phyloP scores from a whole-genome alignment of 2,797 vertebrate genomes.

The Furcifer pardalis region DNA sequence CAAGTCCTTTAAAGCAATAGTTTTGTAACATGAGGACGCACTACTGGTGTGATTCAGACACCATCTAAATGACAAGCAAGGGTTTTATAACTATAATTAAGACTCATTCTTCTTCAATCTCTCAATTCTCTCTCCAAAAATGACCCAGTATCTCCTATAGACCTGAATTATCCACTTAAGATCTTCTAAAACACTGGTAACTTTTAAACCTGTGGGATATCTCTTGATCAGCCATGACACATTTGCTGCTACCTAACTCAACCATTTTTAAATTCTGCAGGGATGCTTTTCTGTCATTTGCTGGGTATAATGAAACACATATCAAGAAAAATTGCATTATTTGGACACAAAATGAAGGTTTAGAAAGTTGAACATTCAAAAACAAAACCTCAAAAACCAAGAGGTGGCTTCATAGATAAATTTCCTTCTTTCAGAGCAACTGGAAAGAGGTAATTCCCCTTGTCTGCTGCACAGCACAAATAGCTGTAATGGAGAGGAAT shows the following conservation, averaged over 20 bases:
- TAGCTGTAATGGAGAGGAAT: background rate
- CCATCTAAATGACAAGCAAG: too few relatives aligned
- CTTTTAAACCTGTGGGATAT: too few relatives aligned
- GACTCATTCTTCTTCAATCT: too few relatives aligned
- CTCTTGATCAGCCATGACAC: too few relatives aligned
- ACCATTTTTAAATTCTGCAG: background rate
- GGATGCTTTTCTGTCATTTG: background rate
- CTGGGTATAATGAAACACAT: background rate
- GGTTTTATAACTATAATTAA: too few relatives aligned
- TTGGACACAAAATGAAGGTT: conserved; percentile 10
- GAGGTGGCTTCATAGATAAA: background rate
- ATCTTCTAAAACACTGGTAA: too few relatives aligned
- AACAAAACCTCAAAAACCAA: background rate
- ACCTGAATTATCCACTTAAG: too few relatives aligned
- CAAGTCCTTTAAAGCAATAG: too few relatives aligned
- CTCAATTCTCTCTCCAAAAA: too few relatives aligned
- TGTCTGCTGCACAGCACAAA: background rate
- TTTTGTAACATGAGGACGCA: too few relatives aligned
- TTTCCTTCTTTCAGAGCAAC: background rate
- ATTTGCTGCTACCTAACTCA: background rate
- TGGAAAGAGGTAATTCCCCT: background rate
- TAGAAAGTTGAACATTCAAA: background rate
- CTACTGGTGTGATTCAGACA: too few relatives aligned
- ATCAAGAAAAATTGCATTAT: background rate
- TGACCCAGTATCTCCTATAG: too few relatives aligned